Conservation (phyloP, 1,140 invertebrate genomes). For the Gonatopus flavifemur region DNA sequence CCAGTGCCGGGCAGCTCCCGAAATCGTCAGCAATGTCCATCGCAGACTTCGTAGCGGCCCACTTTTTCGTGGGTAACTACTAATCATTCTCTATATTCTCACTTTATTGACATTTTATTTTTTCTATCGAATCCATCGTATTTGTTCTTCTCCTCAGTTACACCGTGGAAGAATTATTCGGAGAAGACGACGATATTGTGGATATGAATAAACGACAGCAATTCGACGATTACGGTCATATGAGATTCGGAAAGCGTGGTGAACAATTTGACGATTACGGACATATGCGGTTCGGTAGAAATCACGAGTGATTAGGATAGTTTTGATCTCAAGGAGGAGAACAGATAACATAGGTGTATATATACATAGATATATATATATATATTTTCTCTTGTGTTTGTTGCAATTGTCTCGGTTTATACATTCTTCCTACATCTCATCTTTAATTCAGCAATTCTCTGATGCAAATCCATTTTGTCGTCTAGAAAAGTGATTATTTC, state of each 20-base stretch:
- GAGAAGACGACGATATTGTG: conserved; percentile 62
- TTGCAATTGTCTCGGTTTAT: no score
- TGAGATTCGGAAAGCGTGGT: conserved; percentile 64
- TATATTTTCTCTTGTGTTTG: no score
- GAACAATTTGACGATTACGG: conserved; percentile 76
- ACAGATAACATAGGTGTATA: no score
- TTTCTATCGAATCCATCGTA: no score
- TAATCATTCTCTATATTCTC: not conserved
- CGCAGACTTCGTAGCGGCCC: conserved; percentile 23
- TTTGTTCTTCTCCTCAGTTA: conserved; percentile 22
- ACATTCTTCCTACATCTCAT: conserved; percentile 11
- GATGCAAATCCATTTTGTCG: conserved; percentile 32
- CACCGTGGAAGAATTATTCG: conserved; percentile 42
- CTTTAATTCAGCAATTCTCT: conserved; percentile 29
- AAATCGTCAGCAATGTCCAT: conserved; percentile 15
- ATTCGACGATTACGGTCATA: conserved; percentile 67
- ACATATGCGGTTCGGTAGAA: conserved; percentile 67
- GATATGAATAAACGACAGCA: conserved; percentile 58
- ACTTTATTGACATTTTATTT: no score
- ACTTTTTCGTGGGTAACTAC: conserved; percentile 23
- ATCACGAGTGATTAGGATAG: conserved; percentile 17
- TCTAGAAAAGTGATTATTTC: conserved; percentile 31
- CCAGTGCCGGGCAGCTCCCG: conserved; percentile 18
- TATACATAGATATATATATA: no score
- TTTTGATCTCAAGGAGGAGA: no score